Evolutionary conservation across 2,888 invertebrate species (phyloP).

Genomic region (Pyrgus malvae): DNA sequence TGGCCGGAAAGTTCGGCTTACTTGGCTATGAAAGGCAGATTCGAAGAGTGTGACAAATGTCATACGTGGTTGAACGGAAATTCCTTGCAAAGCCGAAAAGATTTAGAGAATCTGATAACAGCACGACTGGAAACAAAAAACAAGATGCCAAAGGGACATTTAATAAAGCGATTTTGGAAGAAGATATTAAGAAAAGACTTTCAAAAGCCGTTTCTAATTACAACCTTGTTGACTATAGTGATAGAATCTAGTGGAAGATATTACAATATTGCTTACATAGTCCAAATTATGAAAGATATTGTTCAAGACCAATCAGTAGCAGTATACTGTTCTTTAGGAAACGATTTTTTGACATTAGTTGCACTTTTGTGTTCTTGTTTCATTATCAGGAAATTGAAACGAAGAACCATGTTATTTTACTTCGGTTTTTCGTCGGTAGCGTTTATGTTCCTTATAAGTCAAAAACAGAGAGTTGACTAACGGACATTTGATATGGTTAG

Average conservation of each 20-base stretch:
- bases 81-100: slow-evolving; percentile 33
- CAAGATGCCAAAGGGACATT: not conserved
- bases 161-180: not conserved
- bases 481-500: not conserved
- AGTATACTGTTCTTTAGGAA: slow-evolving; percentile 39
- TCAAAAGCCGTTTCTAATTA: slow-evolving; percentile 37
- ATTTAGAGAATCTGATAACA: slow-evolving; percentile 35
- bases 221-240: slow-evolving; percentile 34
- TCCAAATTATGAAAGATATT: slow-evolving; percentile 42
- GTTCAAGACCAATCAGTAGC: slow-evolving; percentile 37
- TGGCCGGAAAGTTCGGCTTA: slow-evolving; percentile 48
- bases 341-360: slow-evolving; percentile 37
- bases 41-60: slow-evolving; percentile 36
- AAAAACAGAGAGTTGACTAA: not conserved
- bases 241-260: slow-evolving; percentile 42
- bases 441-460: slow-evolving; percentile 39
- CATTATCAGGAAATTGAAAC: slow-evolving; percentile 36
- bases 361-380: slow-evolving; percentile 38
- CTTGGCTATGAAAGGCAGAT: slow-evolving; percentile 41
- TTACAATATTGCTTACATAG: slow-evolving; percentile 41
- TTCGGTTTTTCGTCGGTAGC: slow-evolving; percentile 36
- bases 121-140: slow-evolving; percentile 30
- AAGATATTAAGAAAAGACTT: slow-evolving; percentile 36
- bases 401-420: slow-evolving; percentile 40
- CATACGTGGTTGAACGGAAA: slow-evolving; percentile 43